Evolutionary conservation across 2,113 vertebrate genomes (phyloP).

Genomic region (Cygnus buccinator): DNA sequence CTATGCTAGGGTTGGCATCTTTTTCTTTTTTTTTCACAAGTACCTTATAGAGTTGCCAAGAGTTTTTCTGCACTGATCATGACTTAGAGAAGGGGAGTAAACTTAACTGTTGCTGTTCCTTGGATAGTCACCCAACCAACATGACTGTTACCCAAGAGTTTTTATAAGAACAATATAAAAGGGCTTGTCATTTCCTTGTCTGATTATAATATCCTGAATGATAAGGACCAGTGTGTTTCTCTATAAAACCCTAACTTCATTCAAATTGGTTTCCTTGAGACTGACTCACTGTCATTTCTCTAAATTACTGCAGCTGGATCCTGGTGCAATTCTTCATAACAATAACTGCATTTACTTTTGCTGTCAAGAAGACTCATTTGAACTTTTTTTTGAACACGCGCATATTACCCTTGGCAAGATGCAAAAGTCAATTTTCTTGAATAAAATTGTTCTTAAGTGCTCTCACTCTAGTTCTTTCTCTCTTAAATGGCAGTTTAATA

Average conservation of each 20-base stretch:
- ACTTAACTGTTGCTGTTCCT: not conserved
- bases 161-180: not conserved
- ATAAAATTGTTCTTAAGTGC: not conserved
- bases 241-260: not conserved
- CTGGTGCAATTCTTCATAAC: not conserved
- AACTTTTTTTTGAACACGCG: not conserved
- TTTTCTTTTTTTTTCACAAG: not conserved
- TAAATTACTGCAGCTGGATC: not conserved
- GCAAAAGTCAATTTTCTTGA: not conserved
- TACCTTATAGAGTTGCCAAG: not conserved
- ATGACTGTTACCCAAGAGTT: not conserved
- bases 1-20: not conserved
- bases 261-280: not conserved
- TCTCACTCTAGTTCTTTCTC: not conserved
- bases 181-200: not conserved
- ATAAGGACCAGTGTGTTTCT: not conserved
- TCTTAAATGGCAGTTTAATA: not conserved
- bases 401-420: not conserved
- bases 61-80: not conserved
- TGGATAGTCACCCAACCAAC: not conserved
- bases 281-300: not conserved
- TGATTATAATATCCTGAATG: not conserved
- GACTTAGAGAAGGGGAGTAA: not conserved
- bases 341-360: conserved; percentile 4
- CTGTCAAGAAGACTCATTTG: not conserved